A percentile compares a stretch with the other conserved stretches of the same genome.
Conservation (phyloP, 2,888 invertebrate species). For the Bugula neritina region DNA sequence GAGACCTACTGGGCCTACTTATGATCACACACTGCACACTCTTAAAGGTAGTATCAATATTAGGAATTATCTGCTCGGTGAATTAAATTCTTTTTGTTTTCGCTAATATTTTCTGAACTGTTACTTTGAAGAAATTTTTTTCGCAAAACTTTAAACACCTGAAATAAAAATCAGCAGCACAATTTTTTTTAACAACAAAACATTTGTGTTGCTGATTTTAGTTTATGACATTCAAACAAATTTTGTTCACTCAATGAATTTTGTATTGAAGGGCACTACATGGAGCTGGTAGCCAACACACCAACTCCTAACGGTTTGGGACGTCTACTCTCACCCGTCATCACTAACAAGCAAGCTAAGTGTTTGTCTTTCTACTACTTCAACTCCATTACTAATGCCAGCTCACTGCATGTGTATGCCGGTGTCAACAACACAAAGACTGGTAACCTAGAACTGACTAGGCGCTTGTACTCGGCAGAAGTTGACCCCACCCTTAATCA, state of each 20-base stretch:
- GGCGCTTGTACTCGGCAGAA: constrained; percentile 6
- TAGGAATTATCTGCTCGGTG: too few species aligned
- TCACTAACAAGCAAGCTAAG: background rate
- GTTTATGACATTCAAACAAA: too few species aligned
- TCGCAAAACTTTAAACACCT: too few species aligned
- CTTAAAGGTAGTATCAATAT: too few species aligned
- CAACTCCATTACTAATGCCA: background rate
- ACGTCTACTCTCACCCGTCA: background rate
- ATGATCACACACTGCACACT: constrained; percentile 13
- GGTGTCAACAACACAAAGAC: background rate
- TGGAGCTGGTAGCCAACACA: background rate
- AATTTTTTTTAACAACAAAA: too few species aligned
- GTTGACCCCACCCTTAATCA: constrained; percentile 5
- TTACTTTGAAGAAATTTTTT: too few species aligned
- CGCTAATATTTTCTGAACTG: too few species aligned
- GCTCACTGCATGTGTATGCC: constrained; percentile 17
- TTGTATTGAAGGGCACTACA: constrained; percentile 1
- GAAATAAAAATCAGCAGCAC: too few species aligned
- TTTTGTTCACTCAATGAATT: too few species aligned
- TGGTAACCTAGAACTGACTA: background rate
- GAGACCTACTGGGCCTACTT: background rate
- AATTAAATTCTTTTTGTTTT: too few species aligned
- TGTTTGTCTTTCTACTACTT: constrained; percentile 21
- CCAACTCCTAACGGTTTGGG: background rate
- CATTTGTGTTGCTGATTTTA: too few species aligned